Evolutionary conservation across 2,888 invertebrate species (phyloP), one percentile per base, ranked within the genome.

Genomic region (Mythimna pallens): DNA sequence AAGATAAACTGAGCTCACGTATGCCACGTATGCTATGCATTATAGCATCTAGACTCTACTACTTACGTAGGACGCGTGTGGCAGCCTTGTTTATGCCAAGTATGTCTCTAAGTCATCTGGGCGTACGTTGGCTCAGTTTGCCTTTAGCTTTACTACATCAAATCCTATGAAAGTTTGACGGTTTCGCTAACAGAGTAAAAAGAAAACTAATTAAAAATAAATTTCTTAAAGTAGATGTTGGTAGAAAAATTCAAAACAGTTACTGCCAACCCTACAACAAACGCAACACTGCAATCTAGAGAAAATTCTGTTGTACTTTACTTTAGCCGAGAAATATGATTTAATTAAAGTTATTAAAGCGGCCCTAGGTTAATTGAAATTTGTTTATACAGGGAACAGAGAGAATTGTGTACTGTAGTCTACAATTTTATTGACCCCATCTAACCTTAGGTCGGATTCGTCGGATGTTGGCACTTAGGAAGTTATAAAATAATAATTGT

Each of bases 311-410:
- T 52, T 73, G 73, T 83, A 80, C 87, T 84, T 87, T 83, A 87
- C 83, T 88, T 90, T 88, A 87, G 90, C 84, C 88, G 81, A 89
- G 89, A 89, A 91, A 89, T 93, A 95, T 94, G 93, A 95, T 94
- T 95, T 95, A 95, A 95, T 95, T 94, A 93, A 93, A 94, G 91
- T 92, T 93, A 95, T 95, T 94, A 94, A 90, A 92, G 87, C 90
- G 86, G 91, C 87, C 88, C 84, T 82, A 73, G 87, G 91, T 91
- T 95, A 95, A 95, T 95, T 95, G 95, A 95, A 95, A 94, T 93
- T 94, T 94, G 91, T 94, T 91, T 93, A 89, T 86, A 89, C 84
- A 89, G 88, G 90, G 90, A 91, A 88, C 85, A 88, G 88, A 89
- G 92, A 88, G 89, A 92, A 92, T 91, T 89, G 87, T 80, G n/a